Evolutionary conservation across 2,113 vertebrate species (phyloP), one percentile per base, ranked within the genome.

Genomic region (Ammodytes dubius): DNA sequence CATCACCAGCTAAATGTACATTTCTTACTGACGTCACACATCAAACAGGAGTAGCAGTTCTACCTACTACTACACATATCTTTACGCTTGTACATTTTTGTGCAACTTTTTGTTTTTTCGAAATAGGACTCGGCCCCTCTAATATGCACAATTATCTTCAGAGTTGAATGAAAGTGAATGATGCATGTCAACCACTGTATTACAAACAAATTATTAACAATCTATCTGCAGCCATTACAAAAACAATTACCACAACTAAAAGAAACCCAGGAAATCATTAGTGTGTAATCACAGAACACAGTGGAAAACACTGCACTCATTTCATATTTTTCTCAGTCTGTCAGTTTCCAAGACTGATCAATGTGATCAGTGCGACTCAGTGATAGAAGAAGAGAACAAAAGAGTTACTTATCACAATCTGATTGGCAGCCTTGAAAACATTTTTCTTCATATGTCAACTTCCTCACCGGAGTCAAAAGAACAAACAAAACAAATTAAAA

Each of bases 1-100:
- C 85, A 95, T 98, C 96, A 99, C 97, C 97, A 98, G 96, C 97
- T 98, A 98, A 97, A 97, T 97, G 95, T 97, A 98, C 97, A 99
- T 95, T 96, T 97, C 97, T 97, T 96, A 99, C 97, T 96, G 95
- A 99, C 97, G 96, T 98, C 97, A 99, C 97, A 97, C 96, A 97
- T 95, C 91, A 95, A 97, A 97, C 95, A 27, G 94, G 94, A 96
- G 97, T 96, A 98, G 97, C 97, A 97, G 96, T 96, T 97, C 97
- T 98, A 98, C 96, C 96, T 95, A 97, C 98, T 95, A 97, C 98
- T 97, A 98, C 96, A 93, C 94, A 96, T 97, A 93, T 97, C 96
- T 96, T 97, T 96, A 97, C 95, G 97, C 96, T 97, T 96, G 96
- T 97, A 94, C 97, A 97, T 96, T 95, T 87, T 96, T 98, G 97